Evolutionary conservation across 2,888 invertebrate species (phyloP).

Genomic region (Dynastes grantii): DNA sequence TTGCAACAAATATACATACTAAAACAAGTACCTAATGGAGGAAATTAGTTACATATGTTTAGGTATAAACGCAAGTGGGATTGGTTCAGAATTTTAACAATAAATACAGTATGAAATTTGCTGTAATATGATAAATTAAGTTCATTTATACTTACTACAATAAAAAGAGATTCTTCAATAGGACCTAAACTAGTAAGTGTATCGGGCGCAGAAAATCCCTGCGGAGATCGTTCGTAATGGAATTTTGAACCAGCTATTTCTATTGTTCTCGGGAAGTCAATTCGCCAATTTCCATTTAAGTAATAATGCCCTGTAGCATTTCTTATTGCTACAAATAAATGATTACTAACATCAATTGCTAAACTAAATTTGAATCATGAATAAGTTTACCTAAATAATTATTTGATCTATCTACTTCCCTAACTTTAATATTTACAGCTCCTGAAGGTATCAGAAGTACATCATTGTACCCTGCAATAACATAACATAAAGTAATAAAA

Average conservation of each 20-base stretch:
- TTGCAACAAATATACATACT: no score
- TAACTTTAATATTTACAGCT: constrained; percentile 90
- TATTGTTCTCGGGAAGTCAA: constrained; percentile 89
- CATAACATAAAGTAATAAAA: not conserved
- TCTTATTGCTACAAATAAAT: constrained; percentile 80
- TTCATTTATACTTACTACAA: constrained; percentile 77
- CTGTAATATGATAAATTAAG: no score
- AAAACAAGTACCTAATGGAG: no score
- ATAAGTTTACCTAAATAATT: constrained; percentile 86
- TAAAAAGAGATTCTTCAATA: constrained; percentile 89
- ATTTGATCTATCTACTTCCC: constrained; percentile 85
- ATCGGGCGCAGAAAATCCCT: constrained; percentile 89
- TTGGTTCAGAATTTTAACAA: no score
- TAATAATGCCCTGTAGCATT: constrained; percentile 89
- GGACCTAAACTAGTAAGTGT: constrained; percentile 89
- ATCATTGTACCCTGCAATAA: constrained; percentile 88
- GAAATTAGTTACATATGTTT: no score
- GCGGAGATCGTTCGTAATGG: constrained; percentile 88
- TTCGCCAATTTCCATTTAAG: constrained; percentile 95
- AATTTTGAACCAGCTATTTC: constrained; percentile 89
- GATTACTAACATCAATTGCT: not conserved
- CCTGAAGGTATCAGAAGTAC: constrained; percentile 92
- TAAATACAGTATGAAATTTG: no score
- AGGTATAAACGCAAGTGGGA: no score
- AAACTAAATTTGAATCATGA: not conserved